A percentile compares a stretch with the other conserved stretches of the same genome.
These are phyloP conservation scores for Micrastur ruficollis DNA, from an alignment of 2,797 vertebrate species.

Conservation along the genomic window DNA sequence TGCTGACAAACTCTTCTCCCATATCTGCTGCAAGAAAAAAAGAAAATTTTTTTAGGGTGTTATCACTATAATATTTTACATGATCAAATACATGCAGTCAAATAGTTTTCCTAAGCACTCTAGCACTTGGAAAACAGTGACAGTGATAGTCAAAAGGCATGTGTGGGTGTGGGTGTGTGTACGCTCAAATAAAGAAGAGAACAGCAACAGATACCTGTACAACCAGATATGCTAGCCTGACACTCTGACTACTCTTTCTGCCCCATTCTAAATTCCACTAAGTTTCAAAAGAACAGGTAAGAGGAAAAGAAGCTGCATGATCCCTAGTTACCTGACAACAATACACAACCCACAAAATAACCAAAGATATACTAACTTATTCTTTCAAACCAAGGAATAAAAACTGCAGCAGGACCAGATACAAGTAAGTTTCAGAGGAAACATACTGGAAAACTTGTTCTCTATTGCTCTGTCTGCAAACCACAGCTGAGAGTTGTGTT, in stretches of 20 bases:
- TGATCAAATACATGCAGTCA: neutral
- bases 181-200: neutral
- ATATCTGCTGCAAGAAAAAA: constrained; percentile 69
- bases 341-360: neutral
- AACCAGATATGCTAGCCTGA: neutral
- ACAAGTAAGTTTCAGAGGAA: neutral
- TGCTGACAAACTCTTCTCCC: constrained; percentile 88
- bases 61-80: neutral
- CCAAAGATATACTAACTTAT: neutral
- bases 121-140: neutral
- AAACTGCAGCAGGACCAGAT: neutral
- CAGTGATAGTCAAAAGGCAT: neutral
- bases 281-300: neutral
- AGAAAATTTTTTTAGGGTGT: neutral
- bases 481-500: neutral
- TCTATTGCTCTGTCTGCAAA: neutral
- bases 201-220: neutral
- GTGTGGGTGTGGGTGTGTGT: neutral
- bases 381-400: neutral
- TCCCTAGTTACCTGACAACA: neutral
- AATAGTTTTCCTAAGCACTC: neutral
- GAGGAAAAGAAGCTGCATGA: neutral
- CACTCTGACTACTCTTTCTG: neutral
- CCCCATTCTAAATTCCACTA: neutral
- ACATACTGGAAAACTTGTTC: neutral